Evolutionary conservation across 1,140 invertebrate genomes (phyloP).

Genomic region (Drosophila albomicans): DNA sequence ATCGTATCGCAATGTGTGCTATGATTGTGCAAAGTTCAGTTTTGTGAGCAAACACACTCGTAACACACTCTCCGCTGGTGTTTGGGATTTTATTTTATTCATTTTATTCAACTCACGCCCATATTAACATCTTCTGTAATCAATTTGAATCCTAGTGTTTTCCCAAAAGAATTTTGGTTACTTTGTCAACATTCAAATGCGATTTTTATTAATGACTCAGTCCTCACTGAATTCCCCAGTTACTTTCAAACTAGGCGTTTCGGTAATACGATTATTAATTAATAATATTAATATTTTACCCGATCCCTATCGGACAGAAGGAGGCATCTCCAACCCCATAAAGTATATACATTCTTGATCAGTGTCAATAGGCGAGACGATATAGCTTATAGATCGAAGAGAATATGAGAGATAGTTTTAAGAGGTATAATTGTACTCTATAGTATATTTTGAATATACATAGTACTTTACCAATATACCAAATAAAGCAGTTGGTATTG

Average conservation of each 20-base stretch:
- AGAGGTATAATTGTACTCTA: too few relatives aligned
- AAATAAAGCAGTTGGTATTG: too few relatives aligned
- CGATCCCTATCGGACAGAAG: too few relatives aligned
- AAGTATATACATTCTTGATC: too few relatives aligned
- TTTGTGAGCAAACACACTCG: slow-evolving; percentile 3
- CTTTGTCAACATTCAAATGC: neutral
- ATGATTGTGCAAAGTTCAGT: slow-evolving; percentile 25
- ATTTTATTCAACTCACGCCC: slow-evolving; percentile 8
- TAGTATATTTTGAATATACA: too few relatives aligned
- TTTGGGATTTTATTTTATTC: slow-evolving; percentile 1
- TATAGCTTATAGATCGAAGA: too few relatives aligned
- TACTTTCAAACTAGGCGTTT: neutral
- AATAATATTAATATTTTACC: too few relatives aligned
- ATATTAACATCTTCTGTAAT: neutral
- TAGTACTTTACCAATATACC: too few relatives aligned
- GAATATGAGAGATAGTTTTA: too few relatives aligned
- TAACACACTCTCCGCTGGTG: slow-evolving; percentile 1
- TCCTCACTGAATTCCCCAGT: neutral
- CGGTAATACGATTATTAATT: neutral
- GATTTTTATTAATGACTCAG: slow-evolving; percentile 2
- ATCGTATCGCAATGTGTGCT: neutral
- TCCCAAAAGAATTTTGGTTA: neutral
- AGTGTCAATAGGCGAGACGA: too few relatives aligned
- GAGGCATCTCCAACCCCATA: too few relatives aligned
- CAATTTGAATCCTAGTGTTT: neutral